phyloP scores from a whole-genome alignment of 2,113 vertebrate genomes.

The Micronycteris hirsuta region DNA sequence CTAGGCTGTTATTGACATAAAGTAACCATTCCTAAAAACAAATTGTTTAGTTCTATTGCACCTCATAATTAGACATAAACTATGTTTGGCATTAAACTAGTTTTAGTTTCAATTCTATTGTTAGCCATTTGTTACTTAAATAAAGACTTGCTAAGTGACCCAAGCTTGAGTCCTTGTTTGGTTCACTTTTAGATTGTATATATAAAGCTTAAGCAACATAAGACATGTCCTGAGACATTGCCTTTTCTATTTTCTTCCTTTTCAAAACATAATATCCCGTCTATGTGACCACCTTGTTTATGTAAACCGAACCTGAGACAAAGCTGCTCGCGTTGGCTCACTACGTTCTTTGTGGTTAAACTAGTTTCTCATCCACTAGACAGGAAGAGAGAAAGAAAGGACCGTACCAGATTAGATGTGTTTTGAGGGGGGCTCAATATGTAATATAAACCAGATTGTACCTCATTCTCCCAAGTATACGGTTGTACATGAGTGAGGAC shows the following conservation, averaged over 20 bases:
- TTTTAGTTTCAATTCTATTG: background rate
- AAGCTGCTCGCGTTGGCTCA: background rate
- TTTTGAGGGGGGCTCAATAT: background rate
- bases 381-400: background rate
- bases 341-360: slow-evolving; percentile 53
- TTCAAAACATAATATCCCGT: background rate
- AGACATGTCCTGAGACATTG: background rate
- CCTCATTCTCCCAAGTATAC: background rate
- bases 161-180: background rate
- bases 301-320: background rate
- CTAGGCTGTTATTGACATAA: background rate
- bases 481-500: background rate
- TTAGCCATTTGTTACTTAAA: background rate
- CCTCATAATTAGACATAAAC: background rate
- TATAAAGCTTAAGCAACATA: background rate
- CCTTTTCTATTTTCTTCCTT: background rate
- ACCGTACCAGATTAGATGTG: background rate
- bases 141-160: background rate
- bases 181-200: background rate
- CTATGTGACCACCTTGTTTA: background rate
- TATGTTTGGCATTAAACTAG: too few relatives aligned
- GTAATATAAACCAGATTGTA: background rate
- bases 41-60: background rate
- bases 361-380: slow-evolving; percentile 50
- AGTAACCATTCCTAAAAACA: background rate